These are phyloP conservation scores for Pipra filicauda DNA, from an alignment of 2,113 vertebrate genomes.

Conservation along the genomic window DNA sequence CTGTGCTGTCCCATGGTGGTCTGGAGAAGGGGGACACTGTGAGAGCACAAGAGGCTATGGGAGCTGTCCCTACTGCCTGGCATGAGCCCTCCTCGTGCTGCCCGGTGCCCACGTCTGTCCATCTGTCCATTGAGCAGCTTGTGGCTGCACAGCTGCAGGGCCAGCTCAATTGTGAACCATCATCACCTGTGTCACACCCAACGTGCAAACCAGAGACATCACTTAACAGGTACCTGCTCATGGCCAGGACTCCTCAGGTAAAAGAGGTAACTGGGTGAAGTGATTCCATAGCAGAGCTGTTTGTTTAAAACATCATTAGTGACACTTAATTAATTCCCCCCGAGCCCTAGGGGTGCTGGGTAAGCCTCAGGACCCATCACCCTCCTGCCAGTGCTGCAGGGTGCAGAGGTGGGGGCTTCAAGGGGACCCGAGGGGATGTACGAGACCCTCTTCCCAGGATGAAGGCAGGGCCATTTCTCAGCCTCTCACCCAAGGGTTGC, in stretches of 20 bases:
- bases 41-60: neutral
- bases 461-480: neutral
- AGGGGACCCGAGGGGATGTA: neutral
- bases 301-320: neutral
- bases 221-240: neutral
- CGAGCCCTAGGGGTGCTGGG: neutral
- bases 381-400: neutral
- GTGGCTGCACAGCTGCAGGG: neutral
- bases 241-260: accelerated
- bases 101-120: accelerated
- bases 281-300: neutral
- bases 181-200: neutral
- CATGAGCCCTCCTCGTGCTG: neutral
- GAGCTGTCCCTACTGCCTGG: neutral
- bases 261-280: neutral
- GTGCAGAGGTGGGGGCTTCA: accelerated
- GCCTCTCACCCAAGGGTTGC: accelerated
- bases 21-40: neutral
- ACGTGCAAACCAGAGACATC: neutral
- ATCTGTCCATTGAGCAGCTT: accelerated
- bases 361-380: neutral
- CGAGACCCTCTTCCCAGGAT: neutral
- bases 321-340: neutral
- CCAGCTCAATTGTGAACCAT: accelerated
- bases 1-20: accelerated